Conservation (phyloP, 92 coral and sea anemone genomes). For the Siderastrea radians region DNA sequence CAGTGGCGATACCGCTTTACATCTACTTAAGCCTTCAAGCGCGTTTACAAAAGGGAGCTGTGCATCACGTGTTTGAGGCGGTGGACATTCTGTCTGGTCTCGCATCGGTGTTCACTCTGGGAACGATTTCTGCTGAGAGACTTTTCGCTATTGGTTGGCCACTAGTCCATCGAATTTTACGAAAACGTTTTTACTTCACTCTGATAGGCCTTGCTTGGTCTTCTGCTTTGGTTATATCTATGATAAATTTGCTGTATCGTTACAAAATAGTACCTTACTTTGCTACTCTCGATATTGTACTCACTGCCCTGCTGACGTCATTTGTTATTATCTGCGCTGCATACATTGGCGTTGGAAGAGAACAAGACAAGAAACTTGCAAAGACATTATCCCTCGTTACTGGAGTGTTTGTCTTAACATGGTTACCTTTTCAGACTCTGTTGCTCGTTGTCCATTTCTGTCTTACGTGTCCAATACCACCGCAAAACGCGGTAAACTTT, state of each 20-base stretch:
- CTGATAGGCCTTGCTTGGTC: conserved; percentile 52
- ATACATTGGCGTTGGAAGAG: not conserved
- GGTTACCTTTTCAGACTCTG: conserved; percentile 70
- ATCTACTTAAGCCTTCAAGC: conserved; percentile 24
- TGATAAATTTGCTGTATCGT: conserved; percentile 15
- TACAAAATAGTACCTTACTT: conserved; percentile 7
- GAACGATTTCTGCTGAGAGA: conserved; percentile 60
- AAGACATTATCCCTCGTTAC: conserved; percentile 56
- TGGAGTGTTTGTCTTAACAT: conserved; percentile 51
- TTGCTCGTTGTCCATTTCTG: conserved; percentile 64
- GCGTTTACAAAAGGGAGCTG: conserved; percentile 17
- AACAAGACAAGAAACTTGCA: conserved; percentile 57
- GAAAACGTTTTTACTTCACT: conserved; percentile 22
- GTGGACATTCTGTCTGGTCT: conserved; percentile 70
- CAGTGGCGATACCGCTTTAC: conserved; percentile 58
- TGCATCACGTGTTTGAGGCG: conserved; percentile 28
- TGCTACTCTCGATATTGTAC: conserved; percentile 26
- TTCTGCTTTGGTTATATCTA: conserved; percentile 26
- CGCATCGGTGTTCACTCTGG: conserved; percentile 59
- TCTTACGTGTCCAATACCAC: conserved; percentile 20
- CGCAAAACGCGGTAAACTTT: conserved; percentile 18
- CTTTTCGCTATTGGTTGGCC: conserved; percentile 72
- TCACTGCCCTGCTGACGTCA: conserved; percentile 48
- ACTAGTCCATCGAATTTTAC: conserved; percentile 35
- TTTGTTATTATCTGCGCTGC: conserved; percentile 11